Conservation (phyloP, 2,113 vertebrate species). For the Ameiurus melas region DNA sequence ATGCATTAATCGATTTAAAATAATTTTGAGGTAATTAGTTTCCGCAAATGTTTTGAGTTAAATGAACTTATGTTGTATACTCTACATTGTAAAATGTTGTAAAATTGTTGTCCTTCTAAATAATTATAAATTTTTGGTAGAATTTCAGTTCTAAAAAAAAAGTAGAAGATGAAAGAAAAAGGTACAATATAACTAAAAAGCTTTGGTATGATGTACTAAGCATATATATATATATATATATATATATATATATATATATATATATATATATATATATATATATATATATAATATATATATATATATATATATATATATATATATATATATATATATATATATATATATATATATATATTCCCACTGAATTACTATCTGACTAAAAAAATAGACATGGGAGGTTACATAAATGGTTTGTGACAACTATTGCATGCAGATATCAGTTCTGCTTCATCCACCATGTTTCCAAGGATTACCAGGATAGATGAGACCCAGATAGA, state of each 20-base stretch:
- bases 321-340: too few species aligned
- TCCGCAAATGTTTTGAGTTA: too few species aligned
- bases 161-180: background rate
- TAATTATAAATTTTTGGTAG: background rate
- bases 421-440: background rate
- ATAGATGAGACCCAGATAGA: background rate
- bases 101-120: too few species aligned
- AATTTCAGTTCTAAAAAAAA: background rate
- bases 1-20: too few species aligned
- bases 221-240: too few species aligned
- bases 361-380: background rate
- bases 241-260: background rate
- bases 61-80: too few species aligned
- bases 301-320: background rate
- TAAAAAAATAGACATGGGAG: background rate
- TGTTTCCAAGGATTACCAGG: background rate
- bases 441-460: background rate
- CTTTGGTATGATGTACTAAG: background rate
- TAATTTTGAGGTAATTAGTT: too few species aligned
- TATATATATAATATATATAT: too few species aligned
- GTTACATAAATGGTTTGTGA: background rate
- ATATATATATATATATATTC: background rate
- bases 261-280: background rate
- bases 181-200: background rate
- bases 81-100: too few species aligned